These are phyloP conservation scores for Dipodomys stephensi DNA, from an alignment of 2,113 vertebrate genomes.

Conservation along the genomic window DNA sequence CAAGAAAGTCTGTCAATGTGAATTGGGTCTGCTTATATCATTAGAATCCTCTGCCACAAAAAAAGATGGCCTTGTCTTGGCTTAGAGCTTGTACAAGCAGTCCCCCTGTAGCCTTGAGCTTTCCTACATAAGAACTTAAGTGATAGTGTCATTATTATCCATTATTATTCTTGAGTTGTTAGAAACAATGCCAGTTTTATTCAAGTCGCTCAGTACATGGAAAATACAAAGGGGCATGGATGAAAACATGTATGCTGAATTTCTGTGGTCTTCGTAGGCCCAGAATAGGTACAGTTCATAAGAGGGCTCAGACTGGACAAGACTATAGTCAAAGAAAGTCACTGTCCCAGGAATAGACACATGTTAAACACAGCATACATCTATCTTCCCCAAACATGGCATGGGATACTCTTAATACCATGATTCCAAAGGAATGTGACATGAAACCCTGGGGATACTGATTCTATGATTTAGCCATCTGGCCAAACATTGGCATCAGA, in stretches of 20 bases:
- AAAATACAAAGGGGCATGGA: not conserved
- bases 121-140: not conserved
- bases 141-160: not conserved
- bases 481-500: conserved; percentile 54
- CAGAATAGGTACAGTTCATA: not conserved
- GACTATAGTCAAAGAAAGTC: not conserved
- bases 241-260: not conserved
- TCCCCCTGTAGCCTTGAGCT: not conserved
- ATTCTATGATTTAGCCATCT: conserved; percentile 49
- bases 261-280: not conserved
- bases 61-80: not conserved
- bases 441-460: not conserved
- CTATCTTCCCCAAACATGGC: not conserved
- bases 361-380: not conserved
- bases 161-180: not conserved
- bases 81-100: not conserved
- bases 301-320: not conserved
- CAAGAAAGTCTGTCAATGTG: too few species aligned
- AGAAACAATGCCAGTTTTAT: not conserved
- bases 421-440: conserved; percentile 9
- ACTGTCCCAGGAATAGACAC: not conserved
- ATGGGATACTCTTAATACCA: not conserved
- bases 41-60: not conserved
- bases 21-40: not conserved
- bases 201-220: not conserved